Base-by-base conservation (phyloP, 2,888 invertebrate genomes). In the Neria commutata region DNA sequence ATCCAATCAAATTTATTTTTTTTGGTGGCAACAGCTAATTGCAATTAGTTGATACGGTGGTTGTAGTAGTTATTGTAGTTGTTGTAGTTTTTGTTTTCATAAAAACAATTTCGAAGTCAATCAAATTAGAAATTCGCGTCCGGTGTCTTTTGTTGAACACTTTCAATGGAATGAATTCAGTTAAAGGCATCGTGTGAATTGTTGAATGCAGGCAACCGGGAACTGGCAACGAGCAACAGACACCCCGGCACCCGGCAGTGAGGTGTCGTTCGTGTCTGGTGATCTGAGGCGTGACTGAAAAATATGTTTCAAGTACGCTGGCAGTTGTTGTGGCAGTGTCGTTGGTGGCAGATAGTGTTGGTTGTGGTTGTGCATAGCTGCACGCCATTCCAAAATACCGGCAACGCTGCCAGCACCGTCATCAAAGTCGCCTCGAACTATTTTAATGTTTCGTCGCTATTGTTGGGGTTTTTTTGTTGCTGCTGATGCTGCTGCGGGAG, bases 111-210 rank as follows among this genome's bases (percentile, higher is more conserved):
- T 46, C 46, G 10, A 23, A 45, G 16, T 29, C 50, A 21, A 52
- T 52, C 46, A 57, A 53, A 57, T 57, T 57, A 53, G 14, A 57
- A 46, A 57, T 57, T 57, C 57, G 52, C 52, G 56, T 57, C 57
- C 57, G 57, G 57, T 51, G 56, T n/a, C n/a, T n/a, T n/a, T n/a
- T n/a, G n/a, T 51, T 46, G 34, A 46, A 46, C 46, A 17, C 33
- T 23, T 49, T 10, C 17, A 52, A 52, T 42, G 37, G n/a, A 19
- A 14, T 19, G 42, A 42, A 14, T 42, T 42, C 42, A 3, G 5
- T 3, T 42, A 21, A 10, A 47, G 24, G 48, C 49, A 42, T 49
- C 57, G 48, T 57, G 57, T 53, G 57, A 57, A 47, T 19, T 52
- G 52, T 19, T 50, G 26, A 37, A 37, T 17, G 5, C n/a, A n/a